These are phyloP conservation scores for Dromococcyx pavoninus DNA, from an alignment of 2,797 vertebrate genomes.

Conservation along the genomic window DNA sequence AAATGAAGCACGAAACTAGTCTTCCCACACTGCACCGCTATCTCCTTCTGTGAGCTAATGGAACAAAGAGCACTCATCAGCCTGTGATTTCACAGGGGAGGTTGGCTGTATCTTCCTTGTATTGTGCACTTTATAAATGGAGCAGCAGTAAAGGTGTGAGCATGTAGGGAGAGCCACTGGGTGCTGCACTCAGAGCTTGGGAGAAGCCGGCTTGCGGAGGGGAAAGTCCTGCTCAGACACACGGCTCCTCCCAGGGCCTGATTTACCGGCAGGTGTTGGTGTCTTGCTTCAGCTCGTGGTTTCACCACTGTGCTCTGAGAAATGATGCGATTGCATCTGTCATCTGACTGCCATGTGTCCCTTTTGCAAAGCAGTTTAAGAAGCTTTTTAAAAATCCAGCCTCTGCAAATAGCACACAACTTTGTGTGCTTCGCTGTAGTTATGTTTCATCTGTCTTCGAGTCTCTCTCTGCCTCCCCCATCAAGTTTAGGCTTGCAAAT, in stretches of 20 bases:
- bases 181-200: background rate
- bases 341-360: background rate
- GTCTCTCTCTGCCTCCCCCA: background rate
- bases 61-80: background rate
- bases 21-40: background rate
- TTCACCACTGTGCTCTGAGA: background rate
- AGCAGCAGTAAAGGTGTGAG: background rate
- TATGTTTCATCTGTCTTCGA: background rate
- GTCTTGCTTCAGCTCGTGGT: background rate
- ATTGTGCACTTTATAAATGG: background rate
- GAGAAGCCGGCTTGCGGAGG: background rate
- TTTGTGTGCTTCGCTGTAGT: background rate
- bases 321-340: background rate
- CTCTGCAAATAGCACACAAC: background rate
- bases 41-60: background rate
- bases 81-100: slow-evolving; percentile 10
- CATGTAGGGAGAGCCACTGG: background rate
- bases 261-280: background rate
- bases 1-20: slow-evolving; percentile 41
- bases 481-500: slow-evolving; percentile 37
- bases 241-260: slow-evolving; percentile 3
- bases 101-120: background rate
- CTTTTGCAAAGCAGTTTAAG: background rate
- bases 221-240: background rate
- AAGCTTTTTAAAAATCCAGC: background rate